A percentile compares a stretch with the other conserved stretches of the same genome.
Evolutionary conservation across 2,888 invertebrate species (phyloP).

Genomic region (Standfussiana lucernea): DNA sequence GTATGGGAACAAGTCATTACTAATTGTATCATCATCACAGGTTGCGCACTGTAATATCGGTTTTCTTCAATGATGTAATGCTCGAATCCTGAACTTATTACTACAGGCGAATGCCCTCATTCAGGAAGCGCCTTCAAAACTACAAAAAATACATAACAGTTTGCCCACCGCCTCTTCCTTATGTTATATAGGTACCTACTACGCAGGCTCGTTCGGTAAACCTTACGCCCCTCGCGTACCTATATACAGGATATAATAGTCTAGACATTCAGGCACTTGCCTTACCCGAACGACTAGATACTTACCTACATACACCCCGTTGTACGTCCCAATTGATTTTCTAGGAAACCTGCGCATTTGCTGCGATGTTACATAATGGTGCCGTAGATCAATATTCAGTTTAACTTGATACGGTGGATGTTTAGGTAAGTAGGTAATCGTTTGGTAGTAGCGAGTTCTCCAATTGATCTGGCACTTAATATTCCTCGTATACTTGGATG

Average conservation of each 20-base stretch:
- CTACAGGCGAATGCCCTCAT: neutral
- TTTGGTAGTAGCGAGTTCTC: neutral
- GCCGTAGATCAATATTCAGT: neutral
- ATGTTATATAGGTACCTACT: neutral
- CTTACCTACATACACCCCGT: neutral
- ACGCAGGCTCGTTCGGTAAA: neutral
- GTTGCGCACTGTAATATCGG: neutral
- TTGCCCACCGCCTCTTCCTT: neutral
- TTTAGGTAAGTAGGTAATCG: neutral
- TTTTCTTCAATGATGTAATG: neutral
- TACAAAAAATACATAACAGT: neutral
- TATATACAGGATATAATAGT: neutral
- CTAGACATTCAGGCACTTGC: neutral
- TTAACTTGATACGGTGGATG: neutral
- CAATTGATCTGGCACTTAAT: neutral
- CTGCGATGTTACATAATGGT: neutral
- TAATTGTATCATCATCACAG: neutral
- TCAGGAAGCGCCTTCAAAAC: neutral
- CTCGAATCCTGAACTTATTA: neutral
- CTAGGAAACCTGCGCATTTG: slow-evolving; percentile 9
- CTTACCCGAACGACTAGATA: neutral
- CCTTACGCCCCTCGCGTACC: neutral
- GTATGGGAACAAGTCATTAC: neutral
- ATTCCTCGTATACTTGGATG: neutral
- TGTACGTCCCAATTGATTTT: neutral